phyloP scores from a whole-genome alignment of 1,140 invertebrate species.

The Lerema accius region DNA sequence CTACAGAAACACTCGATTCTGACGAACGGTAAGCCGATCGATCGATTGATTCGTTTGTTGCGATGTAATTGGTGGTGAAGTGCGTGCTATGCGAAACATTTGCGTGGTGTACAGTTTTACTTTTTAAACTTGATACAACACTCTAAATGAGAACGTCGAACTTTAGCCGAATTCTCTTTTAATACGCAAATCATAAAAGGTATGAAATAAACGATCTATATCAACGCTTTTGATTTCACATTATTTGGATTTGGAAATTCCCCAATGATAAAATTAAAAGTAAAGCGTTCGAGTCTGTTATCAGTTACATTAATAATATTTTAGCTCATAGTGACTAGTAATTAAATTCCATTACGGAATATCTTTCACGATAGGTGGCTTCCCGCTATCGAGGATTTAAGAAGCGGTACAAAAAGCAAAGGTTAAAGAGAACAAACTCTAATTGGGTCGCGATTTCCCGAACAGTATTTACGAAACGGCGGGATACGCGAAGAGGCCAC shows the following conservation, averaged over 20 bases:
- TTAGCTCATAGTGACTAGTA: no score
- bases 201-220: no score
- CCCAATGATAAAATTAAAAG: no score
- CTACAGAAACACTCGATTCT: slow-evolving; percentile 44
- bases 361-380: no score
- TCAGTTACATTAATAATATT: no score
- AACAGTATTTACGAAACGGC: slow-evolving; percentile 11
- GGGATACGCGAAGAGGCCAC: slow-evolving; percentile 6
- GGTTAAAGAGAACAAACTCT: slow-evolving; percentile 24
- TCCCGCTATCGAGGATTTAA: no score
- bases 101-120: neutral
- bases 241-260: no score
- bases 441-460: slow-evolving; percentile 21
- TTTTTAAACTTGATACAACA: neutral
- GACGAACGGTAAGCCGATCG: slow-evolving; percentile 35
- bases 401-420: slow-evolving; percentile 13
- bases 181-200: no score
- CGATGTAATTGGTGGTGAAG: slow-evolving; percentile 13
- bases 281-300: no score
- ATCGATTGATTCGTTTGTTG: slow-evolving; percentile 25
- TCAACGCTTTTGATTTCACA: no score
- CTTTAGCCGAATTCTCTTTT: no score
- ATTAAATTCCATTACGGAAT: no score
- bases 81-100: neutral
- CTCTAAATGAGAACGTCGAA: slow-evolving; percentile 3